phyloP scores from a whole-genome alignment of 1,140 invertebrate genomes.

The Brachionus paranguensis region DNA sequence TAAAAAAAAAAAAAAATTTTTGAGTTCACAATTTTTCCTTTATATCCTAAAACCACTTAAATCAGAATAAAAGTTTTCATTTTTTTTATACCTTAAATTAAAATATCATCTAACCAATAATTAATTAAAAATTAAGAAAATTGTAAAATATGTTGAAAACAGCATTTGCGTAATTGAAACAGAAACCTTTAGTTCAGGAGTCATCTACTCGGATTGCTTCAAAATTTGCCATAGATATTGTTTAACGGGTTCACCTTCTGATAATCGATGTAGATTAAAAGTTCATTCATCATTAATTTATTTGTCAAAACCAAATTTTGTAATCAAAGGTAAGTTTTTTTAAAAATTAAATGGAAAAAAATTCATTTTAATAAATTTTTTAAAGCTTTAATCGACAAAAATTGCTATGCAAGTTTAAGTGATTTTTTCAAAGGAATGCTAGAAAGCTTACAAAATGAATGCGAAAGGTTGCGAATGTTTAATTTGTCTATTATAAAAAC shows the following conservation, averaged over 20 bases:
- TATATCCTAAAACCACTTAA: no score
- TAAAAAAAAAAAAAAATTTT: no score
- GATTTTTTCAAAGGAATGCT: constrained; percentile 1
- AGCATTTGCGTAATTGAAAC: neutral
- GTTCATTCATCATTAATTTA: neutral
- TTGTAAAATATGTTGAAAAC: constrained; percentile 21
- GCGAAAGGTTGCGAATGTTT: neutral
- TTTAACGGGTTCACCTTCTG: neutral
- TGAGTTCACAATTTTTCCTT: no score
- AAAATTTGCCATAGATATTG: constrained; percentile 13
- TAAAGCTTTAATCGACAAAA: constrained; percentile 32
- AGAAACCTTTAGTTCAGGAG: neutral
- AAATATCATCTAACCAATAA: no score
- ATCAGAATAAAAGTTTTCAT: neutral
- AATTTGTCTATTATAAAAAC: neutral
- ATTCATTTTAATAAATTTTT: neutral
- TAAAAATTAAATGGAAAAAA: neutral
- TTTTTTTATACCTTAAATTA: neutral
- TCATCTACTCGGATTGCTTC: constrained; percentile 33
- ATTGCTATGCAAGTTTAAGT: neutral
- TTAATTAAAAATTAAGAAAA: neutral
- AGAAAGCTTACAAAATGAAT: neutral
- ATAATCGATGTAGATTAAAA: neutral
- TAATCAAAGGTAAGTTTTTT: constrained; percentile 14
- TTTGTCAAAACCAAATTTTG: constrained; percentile 7